phyloP scores from a whole-genome alignment of 2,888 invertebrate species.

The Helicoverpa assulta region DNA sequence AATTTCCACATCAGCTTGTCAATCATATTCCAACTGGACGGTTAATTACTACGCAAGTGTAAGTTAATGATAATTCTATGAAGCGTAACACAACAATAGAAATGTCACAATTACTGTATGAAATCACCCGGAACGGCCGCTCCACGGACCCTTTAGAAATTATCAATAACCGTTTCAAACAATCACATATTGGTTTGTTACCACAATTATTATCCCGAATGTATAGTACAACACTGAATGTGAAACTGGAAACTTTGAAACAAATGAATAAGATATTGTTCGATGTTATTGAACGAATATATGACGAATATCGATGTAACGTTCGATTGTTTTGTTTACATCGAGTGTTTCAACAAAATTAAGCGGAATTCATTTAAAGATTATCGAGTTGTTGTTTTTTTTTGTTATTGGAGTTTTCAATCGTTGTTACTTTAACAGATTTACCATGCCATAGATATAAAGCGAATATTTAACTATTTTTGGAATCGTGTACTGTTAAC shows the following conservation, averaged over 20 bases:
- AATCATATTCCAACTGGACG: too few species aligned
- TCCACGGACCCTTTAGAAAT: constrained; percentile 25
- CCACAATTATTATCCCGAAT: constrained; percentile 33
- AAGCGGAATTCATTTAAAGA: too few species aligned
- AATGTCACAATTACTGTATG: constrained; percentile 12
- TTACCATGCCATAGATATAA: too few species aligned
- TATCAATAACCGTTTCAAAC: constrained; percentile 34
- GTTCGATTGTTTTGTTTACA: not conserved
- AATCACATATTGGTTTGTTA: constrained; percentile 16
- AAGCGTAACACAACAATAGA: constrained; percentile 21
- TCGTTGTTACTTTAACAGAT: too few species aligned
- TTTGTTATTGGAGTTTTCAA: too few species aligned
- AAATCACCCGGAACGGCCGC: constrained; percentile 10
- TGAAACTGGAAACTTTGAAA: constrained; percentile 14
- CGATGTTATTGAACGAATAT: constrained; percentile 3
- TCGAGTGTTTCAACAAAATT: too few species aligned
- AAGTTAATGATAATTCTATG: not conserved
- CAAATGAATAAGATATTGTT: constrained; percentile 10
- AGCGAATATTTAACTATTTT: too few species aligned
- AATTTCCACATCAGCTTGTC: too few species aligned
- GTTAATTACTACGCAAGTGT: not conserved
- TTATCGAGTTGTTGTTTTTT: too few species aligned
- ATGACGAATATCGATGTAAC: not conserved
- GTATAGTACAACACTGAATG: not conserved
- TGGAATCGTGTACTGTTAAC: too few species aligned